phyloP scores from a whole-genome alignment of 2,797 vertebrate genomes.

The Halcyon chelicuti region DNA sequence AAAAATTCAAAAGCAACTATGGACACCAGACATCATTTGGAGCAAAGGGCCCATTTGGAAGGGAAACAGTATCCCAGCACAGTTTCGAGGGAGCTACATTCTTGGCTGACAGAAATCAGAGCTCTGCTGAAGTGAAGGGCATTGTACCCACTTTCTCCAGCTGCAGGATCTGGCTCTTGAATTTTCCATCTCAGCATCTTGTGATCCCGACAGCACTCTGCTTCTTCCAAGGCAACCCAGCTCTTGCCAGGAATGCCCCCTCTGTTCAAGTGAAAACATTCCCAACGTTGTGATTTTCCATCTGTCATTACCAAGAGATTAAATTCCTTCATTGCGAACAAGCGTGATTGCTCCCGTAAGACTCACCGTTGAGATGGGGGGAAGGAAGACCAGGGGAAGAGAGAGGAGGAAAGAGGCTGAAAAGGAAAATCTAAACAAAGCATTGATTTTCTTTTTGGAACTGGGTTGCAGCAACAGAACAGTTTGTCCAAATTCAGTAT shows the following conservation, averaged over 20 bases:
- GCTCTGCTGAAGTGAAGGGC: not conserved
- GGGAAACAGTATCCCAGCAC: not conserved
- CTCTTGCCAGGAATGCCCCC: not conserved
- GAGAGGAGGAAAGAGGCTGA: not conserved
- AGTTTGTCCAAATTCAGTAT: not conserved
- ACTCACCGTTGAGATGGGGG: not conserved
- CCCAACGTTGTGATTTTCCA: not conserved
- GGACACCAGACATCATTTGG: not conserved
- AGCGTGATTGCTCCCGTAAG: not conserved
- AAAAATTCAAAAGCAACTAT: not conserved
- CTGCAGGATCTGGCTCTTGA: rapidly evolving
- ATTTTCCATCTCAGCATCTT: not conserved
- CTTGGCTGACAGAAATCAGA: not conserved
- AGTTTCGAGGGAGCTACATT: not conserved
- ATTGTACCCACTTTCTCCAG: not conserved
- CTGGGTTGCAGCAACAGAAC: not conserved
- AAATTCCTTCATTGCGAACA: not conserved
- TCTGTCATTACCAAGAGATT: not conserved
- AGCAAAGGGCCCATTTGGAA: not conserved
- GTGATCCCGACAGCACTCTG: not conserved
- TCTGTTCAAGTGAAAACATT: not conserved
- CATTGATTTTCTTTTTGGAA: not conserved
- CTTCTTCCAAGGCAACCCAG: not conserved
- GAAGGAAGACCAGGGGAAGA: not conserved
- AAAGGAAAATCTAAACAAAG: not conserved